A percentile compares a stretch with the other conserved stretches of the same genome.
Conservation (phyloP, 2,797 vertebrate species). For the Lindbergichthys nudifrons region DNA sequence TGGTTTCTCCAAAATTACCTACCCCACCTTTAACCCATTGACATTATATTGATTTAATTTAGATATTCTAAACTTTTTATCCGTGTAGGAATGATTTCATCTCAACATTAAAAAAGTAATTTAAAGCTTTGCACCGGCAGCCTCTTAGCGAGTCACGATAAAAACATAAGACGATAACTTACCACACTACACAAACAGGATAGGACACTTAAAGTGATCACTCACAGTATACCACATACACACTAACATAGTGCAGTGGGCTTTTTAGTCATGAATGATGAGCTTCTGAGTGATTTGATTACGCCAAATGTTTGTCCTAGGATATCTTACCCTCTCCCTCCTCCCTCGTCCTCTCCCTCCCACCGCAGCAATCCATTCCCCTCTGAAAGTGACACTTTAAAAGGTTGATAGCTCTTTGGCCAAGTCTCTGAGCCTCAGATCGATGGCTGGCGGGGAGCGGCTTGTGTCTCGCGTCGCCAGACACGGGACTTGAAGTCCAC, state of each 20-base stretch:
- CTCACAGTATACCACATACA: neutral
- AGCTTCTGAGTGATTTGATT: constrained; percentile 75
- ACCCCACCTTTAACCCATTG: too few species aligned
- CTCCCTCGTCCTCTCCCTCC: constrained; percentile 29
- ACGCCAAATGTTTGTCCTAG: constrained; percentile 61
- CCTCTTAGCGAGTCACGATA: constrained; percentile 26
- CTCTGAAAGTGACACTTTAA: constrained; percentile 77
- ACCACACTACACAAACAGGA: constrained; percentile 14
- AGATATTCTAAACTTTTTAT: neutral
- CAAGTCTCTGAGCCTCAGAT: constrained; percentile 60
- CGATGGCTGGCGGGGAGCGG: constrained; percentile 61
- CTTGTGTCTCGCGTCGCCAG: constrained; percentile 27
- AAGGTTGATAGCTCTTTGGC: constrained; percentile 75
- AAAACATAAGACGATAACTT: constrained; percentile 19
- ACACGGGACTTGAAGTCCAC: constrained; percentile 49
- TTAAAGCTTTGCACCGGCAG: constrained; percentile 13
- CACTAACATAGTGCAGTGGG: constrained; percentile 52
- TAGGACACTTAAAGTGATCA: constrained; percentile 33
- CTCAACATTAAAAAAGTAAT: neutral
- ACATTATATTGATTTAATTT: neutral
- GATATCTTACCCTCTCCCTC: constrained; percentile 59
- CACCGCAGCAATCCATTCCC: constrained; percentile 64
- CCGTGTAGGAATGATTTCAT: neutral
- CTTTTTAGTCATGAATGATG: constrained; percentile 64
- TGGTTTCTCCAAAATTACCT: too few species aligned